Conservation (phyloP, 2,797 vertebrate species). For the Sebastolobus altivelis region DNA sequence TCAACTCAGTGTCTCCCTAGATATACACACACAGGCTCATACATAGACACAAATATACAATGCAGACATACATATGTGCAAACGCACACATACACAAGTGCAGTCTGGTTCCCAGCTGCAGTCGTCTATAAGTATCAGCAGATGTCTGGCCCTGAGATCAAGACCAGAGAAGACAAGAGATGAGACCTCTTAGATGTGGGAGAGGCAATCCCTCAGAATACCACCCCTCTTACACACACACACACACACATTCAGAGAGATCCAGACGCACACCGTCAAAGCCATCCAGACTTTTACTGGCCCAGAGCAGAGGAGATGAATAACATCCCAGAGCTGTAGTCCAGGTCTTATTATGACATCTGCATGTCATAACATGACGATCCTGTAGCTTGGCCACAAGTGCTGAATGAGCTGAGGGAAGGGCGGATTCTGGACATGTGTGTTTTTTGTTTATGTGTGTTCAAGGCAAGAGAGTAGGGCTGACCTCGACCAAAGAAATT, state of each 20-base stretch:
- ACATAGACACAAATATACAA: slow-evolving; percentile 13
- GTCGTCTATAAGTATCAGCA: slow-evolving; percentile 83
- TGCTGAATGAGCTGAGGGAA: slow-evolving; percentile 43
- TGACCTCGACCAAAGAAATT: too few species aligned
- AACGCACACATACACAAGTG: slow-evolving; percentile 26
- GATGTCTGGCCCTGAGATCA: slow-evolving; percentile 87
- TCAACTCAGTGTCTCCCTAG: slow-evolving; percentile 48
- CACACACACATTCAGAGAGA: slow-evolving; percentile 41
- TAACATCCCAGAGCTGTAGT: slow-evolving; percentile 76
- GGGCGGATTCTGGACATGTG: slow-evolving; percentile 24
- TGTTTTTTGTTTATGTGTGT: slow-evolving; percentile 41
- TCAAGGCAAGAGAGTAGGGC: background rate
- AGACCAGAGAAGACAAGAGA: slow-evolving; percentile 79
- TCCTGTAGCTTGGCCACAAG: slow-evolving; percentile 58
- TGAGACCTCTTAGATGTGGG: slow-evolving; percentile 84
- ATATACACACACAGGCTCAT: background rate
- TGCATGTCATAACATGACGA: slow-evolving; percentile 76
- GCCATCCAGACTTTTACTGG: slow-evolving; percentile 63
- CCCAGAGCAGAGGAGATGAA: slow-evolving; percentile 71
- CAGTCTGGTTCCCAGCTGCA: slow-evolving; percentile 83
- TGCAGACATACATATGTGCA: slow-evolving; percentile 21
- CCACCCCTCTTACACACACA: slow-evolving; percentile 57
- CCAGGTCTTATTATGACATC: slow-evolving; percentile 77
- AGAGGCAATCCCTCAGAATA: slow-evolving; percentile 80
- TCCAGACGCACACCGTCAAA: slow-evolving; percentile 57